Percentiles rank a stretch among this genome's conserved stretches.
Evolutionary conservation across 2,797 vertebrate genomes (phyloP).

Genomic region (Tenualosa ilisha): DNA sequence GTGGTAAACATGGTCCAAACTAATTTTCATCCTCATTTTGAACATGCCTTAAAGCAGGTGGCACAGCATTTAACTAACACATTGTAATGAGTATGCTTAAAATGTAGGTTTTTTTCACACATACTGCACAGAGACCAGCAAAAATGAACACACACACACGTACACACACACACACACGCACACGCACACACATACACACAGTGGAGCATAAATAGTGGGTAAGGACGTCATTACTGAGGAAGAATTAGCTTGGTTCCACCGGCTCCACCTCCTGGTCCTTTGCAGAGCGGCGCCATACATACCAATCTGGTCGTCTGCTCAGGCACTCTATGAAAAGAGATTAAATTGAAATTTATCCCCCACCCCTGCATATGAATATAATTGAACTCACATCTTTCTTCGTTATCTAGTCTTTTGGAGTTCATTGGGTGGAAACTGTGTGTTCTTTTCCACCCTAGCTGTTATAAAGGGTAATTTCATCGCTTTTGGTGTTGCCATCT

Average conservation of each 20-base stretch:
- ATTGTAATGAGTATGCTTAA: neutral
- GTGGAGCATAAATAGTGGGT: constrained; percentile 20
- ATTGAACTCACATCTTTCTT: constrained; percentile 37
- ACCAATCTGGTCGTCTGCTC: constrained; percentile 25
- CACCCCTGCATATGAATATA: constrained; percentile 16
- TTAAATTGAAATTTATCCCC: constrained; percentile 44
- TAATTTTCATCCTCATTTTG: neutral
- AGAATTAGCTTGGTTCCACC: constrained; percentile 3
- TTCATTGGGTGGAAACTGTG: constrained; percentile 37
- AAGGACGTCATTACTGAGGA: neutral
- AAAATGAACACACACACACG: neutral
- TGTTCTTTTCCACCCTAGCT: constrained; percentile 18
- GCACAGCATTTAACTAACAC: neutral
- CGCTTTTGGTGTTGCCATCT: neutral
- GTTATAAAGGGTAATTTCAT: constrained; percentile 30
- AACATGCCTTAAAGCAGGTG: neutral
- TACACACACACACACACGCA: neutral
- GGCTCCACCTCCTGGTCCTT: neutral
- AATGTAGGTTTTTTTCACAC: neutral
- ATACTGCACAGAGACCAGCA: neutral
- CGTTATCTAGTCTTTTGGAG: constrained; percentile 41
- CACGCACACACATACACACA: neutral
- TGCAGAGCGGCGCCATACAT: constrained; percentile 10
- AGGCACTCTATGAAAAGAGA: constrained; percentile 32
- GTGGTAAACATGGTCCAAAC: neutral